Percentiles rank a stretch among this genome's conserved stretches.
Evolutionary conservation across 2,888 invertebrate genomes (phyloP).

Genomic region (Hesperia comma): DNA sequence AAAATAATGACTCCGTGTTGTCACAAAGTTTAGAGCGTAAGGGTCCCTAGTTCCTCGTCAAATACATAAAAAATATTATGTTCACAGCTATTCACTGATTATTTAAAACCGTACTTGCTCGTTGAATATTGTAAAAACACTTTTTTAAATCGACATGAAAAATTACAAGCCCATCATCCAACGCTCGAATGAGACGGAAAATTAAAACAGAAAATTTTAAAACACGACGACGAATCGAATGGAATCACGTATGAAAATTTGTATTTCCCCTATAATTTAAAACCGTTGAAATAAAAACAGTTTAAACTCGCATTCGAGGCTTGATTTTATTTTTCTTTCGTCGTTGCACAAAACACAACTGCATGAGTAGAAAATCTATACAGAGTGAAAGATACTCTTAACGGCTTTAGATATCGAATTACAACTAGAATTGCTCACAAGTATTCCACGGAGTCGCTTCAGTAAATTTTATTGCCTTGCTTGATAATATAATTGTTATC

Average conservation of each 20-base stretch:
- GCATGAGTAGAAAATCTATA: neutral
- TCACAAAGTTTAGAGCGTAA: too few species aligned
- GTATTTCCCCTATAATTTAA: conserved; percentile 11
- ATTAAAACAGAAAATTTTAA: conserved; percentile 6
- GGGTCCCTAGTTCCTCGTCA: too few species aligned
- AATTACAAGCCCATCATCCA: neutral
- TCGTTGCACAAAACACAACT: neutral
- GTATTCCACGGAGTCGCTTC: too few species aligned
- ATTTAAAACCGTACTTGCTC: neutral
- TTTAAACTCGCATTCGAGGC: neutral
- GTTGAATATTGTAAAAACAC: neutral
- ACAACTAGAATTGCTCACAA: too few species aligned
- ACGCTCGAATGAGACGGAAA: conserved; percentile 1
- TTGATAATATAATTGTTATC: too few species aligned
- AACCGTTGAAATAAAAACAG: conserved; percentile 9
- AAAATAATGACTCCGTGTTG: too few species aligned
- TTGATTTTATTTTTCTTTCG: conserved; percentile 7
- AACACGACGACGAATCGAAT: conserved; percentile 3
- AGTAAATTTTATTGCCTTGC: too few species aligned
- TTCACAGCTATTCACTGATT: too few species aligned
- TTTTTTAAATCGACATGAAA: conserved; percentile 4
- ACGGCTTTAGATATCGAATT: neutral
- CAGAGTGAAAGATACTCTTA: neutral
- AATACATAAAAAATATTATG: too few species aligned
- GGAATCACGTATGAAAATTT: neutral